Percentiles rank a stretch among this genome's conserved stretches.
These are phyloP conservation scores for Pandion haliaetus DNA, from an alignment of 2,113 vertebrate genomes.

Conservation along the genomic window DNA sequence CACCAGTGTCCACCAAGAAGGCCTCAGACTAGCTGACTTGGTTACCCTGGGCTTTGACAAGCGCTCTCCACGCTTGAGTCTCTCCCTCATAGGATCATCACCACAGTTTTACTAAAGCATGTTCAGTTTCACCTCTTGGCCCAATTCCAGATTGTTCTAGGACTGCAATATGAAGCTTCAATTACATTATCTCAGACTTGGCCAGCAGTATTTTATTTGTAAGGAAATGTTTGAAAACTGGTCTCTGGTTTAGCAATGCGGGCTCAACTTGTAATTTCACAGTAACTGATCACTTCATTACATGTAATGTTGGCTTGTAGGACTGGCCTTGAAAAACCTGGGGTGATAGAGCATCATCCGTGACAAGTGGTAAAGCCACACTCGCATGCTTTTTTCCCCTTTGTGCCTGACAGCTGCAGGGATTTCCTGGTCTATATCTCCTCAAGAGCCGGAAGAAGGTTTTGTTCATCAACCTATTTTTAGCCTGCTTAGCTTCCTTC, in stretches of 20 bases:
- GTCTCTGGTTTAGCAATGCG: not conserved
- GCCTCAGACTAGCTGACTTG: not conserved
- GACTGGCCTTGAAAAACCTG: not conserved
- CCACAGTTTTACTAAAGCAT: not conserved
- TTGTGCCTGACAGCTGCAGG: not conserved
- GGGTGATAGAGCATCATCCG: not conserved
- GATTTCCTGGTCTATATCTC: not conserved
- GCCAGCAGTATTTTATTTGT: not conserved
- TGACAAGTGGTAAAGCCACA: not conserved
- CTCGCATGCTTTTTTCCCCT: rapidly evolving
- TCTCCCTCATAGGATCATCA: not conserved
- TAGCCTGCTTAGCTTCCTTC: not conserved
- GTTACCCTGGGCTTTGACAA: too few species aligned
- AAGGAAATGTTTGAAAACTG: not conserved
- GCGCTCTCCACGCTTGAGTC: not conserved
- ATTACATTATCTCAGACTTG: not conserved
- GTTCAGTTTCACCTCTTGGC: not conserved
- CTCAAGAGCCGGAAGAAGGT: not conserved
- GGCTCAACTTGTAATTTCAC: not conserved
- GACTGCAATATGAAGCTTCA: not conserved
- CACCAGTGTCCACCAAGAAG: not conserved
- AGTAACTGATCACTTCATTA: not conserved
- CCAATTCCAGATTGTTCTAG: not conserved
- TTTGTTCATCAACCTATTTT: not conserved
- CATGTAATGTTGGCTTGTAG: not conserved